phyloP scores from a whole-genome alignment of 2,797 vertebrate species.

The Lutra lutra region DNA sequence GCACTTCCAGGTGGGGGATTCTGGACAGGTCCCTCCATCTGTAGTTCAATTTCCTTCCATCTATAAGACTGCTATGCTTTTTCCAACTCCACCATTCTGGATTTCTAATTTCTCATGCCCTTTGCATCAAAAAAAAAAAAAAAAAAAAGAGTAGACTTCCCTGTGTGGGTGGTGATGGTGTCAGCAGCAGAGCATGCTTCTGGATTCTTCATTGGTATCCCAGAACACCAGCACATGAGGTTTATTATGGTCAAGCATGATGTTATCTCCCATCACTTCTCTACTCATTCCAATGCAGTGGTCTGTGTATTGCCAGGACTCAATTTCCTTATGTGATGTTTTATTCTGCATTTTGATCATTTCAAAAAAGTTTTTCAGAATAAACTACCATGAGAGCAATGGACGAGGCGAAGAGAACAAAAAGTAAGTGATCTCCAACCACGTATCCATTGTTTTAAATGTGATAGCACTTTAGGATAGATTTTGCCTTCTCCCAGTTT shows the following conservation, averaged over 20 bases:
- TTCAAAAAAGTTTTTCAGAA: slow-evolving; percentile 7
- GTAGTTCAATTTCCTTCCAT: neutral
- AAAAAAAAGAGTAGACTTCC: neutral
- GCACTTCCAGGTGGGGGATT: neutral
- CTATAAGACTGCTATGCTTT: neutral
- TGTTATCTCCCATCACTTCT: neutral
- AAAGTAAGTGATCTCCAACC: neutral
- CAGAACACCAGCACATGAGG: neutral
- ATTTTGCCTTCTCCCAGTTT: neutral
- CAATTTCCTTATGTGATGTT: neutral
- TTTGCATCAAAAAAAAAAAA: neutral
- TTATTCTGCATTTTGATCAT: slow-evolving; percentile 20
- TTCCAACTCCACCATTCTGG: neutral
- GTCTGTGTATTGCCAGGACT: neutral
- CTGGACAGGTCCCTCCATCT: neutral
- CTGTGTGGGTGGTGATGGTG: no score
- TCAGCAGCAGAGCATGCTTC: neutral
- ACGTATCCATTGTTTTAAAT: neutral
- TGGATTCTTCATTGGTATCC: neutral
- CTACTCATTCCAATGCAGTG: neutral
- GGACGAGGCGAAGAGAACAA: neutral
- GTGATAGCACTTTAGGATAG: neutral
- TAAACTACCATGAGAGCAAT: neutral
- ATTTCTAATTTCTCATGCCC: neutral
- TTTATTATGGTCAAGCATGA: neutral